Percentiles rank a stretch among this genome's conserved stretches.
Evolutionary conservation across 2,113 vertebrate genomes (phyloP).

Genomic region (Callithrix jacchus): DNA sequence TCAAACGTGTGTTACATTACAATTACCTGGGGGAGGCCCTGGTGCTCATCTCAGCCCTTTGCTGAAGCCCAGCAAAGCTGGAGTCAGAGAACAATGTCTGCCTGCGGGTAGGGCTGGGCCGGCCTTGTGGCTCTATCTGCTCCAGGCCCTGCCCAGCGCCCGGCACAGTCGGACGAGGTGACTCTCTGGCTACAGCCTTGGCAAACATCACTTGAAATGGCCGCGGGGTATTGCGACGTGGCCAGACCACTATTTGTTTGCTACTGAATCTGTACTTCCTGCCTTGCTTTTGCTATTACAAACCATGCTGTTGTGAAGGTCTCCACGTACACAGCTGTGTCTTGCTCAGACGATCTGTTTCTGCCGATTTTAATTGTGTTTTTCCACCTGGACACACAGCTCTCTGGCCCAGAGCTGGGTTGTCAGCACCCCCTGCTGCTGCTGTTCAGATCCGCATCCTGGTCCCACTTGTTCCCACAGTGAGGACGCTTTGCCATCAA

Average conservation of each 20-base stretch:
- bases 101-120: background rate
- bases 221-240: rapidly evolving
- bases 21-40: background rate
- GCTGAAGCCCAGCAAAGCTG: rapidly evolving
- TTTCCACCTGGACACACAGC: background rate
- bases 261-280: rapidly evolving
- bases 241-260: rapidly evolving
- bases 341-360: background rate
- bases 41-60: background rate
- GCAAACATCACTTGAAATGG: background rate
- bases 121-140: background rate
- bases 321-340: background rate
- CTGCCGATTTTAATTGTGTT: background rate
- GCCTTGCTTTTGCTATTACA: too few species aligned
- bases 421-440: background rate
- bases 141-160: rapidly evolving
- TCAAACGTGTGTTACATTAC: background rate
- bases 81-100: background rate
- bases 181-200: background rate
- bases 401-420: background rate
- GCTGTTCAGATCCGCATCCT: background rate
- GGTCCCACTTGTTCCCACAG: background rate
- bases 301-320: background rate
- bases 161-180: background rate
- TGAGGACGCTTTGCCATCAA: too few species aligned